Percentiles rank a stretch among this genome's conserved stretches.
Evolutionary conservation across 1,140 invertebrate species (phyloP).

Genomic region (Zaprionus kolodkinae): DNA sequence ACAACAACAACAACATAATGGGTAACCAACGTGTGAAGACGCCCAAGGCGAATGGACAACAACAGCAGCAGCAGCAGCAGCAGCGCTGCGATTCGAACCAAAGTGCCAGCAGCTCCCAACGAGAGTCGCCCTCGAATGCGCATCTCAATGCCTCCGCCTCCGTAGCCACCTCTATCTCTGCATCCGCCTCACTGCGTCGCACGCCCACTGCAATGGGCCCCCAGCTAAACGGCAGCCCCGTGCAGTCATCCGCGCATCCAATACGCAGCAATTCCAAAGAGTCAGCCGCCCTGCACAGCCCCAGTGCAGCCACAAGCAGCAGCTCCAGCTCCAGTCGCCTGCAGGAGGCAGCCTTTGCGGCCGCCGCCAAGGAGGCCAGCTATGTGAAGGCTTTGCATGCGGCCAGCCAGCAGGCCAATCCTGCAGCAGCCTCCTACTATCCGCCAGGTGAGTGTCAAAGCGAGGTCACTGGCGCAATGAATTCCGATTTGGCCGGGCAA

Average conservation of each 20-base stretch:
- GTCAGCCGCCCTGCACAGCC: constrained; percentile 70
- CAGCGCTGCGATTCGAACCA: constrained; percentile 83
- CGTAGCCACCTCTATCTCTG: constrained; percentile 10
- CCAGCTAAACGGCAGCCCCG: constrained; percentile 72
- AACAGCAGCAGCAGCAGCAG: constrained; percentile 20
- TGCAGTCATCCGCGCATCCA: constrained; percentile 53
- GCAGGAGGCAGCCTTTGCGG: constrained; percentile 71
- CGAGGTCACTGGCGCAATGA: neutral
- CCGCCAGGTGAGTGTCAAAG: constrained; percentile 54
- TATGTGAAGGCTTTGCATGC: constrained; percentile 84
- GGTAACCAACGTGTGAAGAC: constrained; percentile 63
- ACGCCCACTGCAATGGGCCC: constrained; percentile 56
- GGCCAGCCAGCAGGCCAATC: constrained; percentile 85
- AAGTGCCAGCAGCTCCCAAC: constrained; percentile 82
- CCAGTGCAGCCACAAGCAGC: constrained; percentile 43
- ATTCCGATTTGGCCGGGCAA: neutral
- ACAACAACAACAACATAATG: constrained; percentile 42
- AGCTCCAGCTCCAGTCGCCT: constrained; percentile 70
- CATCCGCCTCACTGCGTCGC: constrained; percentile 38
- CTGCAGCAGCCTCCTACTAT: constrained; percentile 83
- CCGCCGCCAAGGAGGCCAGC: constrained; percentile 78
- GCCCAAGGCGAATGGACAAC: constrained; percentile 57
- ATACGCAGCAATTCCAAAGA: constrained; percentile 79
- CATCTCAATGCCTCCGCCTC: constrained; percentile 31
- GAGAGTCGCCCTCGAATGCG: constrained; percentile 68